phyloP scores from a whole-genome alignment of 2,888 invertebrate species.

The Trissolcus japonicus region DNA sequence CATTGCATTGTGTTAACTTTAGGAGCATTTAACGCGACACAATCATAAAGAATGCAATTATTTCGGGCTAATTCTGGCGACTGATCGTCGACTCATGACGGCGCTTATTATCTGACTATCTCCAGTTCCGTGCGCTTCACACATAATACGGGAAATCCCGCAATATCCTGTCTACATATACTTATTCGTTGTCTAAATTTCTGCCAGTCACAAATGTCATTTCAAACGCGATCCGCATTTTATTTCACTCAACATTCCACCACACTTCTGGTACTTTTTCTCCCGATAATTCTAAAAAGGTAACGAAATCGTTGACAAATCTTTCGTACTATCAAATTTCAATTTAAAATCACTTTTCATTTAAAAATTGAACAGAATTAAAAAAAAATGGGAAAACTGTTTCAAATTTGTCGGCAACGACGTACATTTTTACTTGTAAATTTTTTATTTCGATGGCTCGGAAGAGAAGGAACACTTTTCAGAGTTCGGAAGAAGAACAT shows the following conservation, averaged over 20 bases:
- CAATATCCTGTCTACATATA: conserved; percentile 58
- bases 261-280: neutral
- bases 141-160: conserved; percentile 57
- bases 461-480: too few species aligned
- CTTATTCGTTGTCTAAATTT: conserved; percentile 41
- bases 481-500: too few species aligned
- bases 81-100: conserved; percentile 58
- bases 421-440: too few species aligned
- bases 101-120: conserved; percentile 51
- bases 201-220: conserved; percentile 35
- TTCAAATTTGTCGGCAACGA: too few species aligned
- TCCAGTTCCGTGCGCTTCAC: conserved; percentile 48
- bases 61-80: conserved; percentile 50
- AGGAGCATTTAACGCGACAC: conserved; percentile 45
- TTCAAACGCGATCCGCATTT: conserved; percentile 11
- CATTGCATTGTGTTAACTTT: conserved; percentile 45
- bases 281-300: too few species aligned
- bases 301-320: too few species aligned
- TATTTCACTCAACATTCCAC: neutral
- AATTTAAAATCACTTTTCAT: too few species aligned
- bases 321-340: too few species aligned
- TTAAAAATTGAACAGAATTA: too few species aligned
- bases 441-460: too few species aligned
- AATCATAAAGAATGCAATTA: conserved; percentile 48
- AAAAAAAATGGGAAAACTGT: too few species aligned